Evolutionary conservation across 2,113 vertebrate species (phyloP).

Genomic region (Probosciger aterrimus): DNA sequence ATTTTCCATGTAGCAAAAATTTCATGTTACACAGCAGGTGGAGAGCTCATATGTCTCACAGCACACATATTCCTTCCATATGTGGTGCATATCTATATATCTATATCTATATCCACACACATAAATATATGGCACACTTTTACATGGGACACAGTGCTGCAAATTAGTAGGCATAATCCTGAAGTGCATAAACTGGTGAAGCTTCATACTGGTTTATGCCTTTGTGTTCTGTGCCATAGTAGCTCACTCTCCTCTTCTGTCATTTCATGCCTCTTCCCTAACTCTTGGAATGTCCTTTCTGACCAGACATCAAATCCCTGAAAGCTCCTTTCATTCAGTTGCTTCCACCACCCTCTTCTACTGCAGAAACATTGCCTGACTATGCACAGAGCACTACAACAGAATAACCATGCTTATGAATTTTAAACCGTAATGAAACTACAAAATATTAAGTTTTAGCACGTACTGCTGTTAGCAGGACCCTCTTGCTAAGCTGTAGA

Average conservation of each 20-base stretch:
- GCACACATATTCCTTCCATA: neutral
- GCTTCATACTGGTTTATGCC: neutral
- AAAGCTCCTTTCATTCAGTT: neutral
- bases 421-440: neutral
- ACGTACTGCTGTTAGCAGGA: neutral
- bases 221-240: neutral
- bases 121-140: neutral
- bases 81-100: no score
- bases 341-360: neutral
- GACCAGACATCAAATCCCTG: neutral
- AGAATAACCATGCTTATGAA: neutral
- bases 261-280: neutral
- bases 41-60: neutral
- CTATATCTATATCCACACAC: fast-evolving
- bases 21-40: neutral
- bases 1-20: neutral
- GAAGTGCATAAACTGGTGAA: neutral
- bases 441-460: neutral
- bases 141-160: neutral
- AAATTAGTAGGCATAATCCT: neutral
- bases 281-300: neutral
- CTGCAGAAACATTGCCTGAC: neutral
- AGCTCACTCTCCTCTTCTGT: neutral
- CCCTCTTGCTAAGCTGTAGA: neutral
- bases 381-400: neutral